Base-by-base conservation (phyloP, 2,113 vertebrate genomes). In the Tachysurus vachellii region DNA sequence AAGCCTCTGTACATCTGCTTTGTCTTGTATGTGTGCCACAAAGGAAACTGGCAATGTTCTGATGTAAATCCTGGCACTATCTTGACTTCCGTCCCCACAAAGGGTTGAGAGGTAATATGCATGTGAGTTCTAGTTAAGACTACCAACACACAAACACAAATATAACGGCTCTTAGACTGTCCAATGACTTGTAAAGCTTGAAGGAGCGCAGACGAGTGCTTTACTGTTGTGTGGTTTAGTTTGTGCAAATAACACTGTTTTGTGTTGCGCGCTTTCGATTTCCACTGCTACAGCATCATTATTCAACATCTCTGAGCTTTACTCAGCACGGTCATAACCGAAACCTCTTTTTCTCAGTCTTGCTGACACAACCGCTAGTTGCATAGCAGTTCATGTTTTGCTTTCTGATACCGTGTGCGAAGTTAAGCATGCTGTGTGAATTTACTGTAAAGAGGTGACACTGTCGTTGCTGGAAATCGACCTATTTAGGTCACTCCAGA, bases 401-500 rank as follows among this genome's bases (percentile, higher is more conserved):
- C 53, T 59, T 61, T 81, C 66, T 50, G 61, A 66, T 83, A 50
- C 81, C 0, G 81, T 83, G 42, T 83, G 81, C 23, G 81, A 88
- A 87, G 88, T 91, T 86, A 94, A 86, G 84, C 87, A 66, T 90
- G 91, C 81, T 87, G 91, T 80, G 42, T 89, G 86, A 88, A 85
- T 70, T 94, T 95, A 94, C 94, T 66, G 94, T 95, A 94, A 95
- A 82, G 87, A 66, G 87, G 85, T 85, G 71, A 89, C 70, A 91
- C 85, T 86, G 84, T 31, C 3, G 50, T 82, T 90, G 94, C 95
- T 95, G 93, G 94, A 94, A 96, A 96, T 88, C 91, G 92, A 70
- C 91, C 89, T 93, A 94, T 94, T 84, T 93, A 91, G 94, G 95
- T 95, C 94, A 95, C 89, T 91, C 94, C 92, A 94, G 92, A 92